Conservation (phyloP, 2,888 invertebrate genomes). For the Phragmatobia fuliginosa region DNA sequence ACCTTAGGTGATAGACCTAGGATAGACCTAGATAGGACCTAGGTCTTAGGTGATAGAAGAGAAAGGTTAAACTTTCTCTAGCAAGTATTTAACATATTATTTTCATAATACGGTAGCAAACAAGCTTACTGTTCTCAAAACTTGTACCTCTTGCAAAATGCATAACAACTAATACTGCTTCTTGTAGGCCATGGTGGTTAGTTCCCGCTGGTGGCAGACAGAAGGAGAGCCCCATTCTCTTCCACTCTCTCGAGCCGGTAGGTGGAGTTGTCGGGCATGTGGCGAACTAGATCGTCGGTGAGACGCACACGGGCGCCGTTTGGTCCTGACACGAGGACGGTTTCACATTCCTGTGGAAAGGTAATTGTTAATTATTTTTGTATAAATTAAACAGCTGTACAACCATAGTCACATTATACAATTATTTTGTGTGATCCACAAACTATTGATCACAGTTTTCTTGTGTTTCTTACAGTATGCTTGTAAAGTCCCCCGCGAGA, state of each 20-base stretch:
- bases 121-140: not conserved
- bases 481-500: too few species aligned
- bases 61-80: too few species aligned
- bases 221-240: slow-evolving; percentile 63
- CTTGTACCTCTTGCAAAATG: not conserved
- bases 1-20: too few species aligned
- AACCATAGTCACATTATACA: too few species aligned
- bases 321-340: slow-evolving; percentile 92
- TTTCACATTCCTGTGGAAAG: slow-evolving; percentile 80
- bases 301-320: slow-evolving; percentile 94
- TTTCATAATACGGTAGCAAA: not conserved
- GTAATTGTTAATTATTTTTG: not conserved
- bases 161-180: not conserved
- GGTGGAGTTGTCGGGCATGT: slow-evolving; percentile 90
- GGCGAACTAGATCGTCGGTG: slow-evolving; percentile 94
- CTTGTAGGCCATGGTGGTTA: not conserved
- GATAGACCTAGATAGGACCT: too few species aligned
- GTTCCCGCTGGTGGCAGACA: slow-evolving; percentile 54
- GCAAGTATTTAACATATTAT: not conserved
- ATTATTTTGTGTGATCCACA: too few species aligned
- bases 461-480: too few species aligned
- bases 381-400: too few species aligned
- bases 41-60: too few species aligned
- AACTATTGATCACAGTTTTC: too few species aligned
- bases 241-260: slow-evolving; percentile 72